Conservation (phyloP, 2,888 invertebrate species). For the Steinernema hermaphroditum region DNA sequence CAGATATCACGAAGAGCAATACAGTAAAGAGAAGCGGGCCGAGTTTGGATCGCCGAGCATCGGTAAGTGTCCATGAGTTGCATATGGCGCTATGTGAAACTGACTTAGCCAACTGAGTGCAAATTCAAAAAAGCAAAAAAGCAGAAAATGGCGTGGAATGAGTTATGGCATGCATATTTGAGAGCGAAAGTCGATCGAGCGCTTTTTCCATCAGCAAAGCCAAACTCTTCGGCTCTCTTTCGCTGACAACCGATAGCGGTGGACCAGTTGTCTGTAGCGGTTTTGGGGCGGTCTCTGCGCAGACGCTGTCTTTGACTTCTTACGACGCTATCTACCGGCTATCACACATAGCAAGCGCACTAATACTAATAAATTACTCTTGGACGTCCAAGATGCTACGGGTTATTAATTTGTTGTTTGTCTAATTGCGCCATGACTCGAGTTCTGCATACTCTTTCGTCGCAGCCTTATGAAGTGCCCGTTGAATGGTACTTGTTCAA, state of each 20-base stretch:
- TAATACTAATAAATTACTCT: slow-evolving; percentile 1
- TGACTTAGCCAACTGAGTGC: background rate
- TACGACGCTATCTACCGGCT: slow-evolving; percentile 19
- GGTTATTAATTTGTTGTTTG: background rate
- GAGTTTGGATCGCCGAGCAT: background rate
- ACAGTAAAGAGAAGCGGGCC: slow-evolving; percentile 47
- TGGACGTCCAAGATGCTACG: background rate
- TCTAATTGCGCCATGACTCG: background rate
- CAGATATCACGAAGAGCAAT: slow-evolving; percentile 58
- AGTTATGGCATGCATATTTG: slow-evolving; percentile 29
- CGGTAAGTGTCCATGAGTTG: no score
- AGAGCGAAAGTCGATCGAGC: slow-evolving; percentile 26
- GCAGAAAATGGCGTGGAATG: slow-evolving; percentile 19
- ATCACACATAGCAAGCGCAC: slow-evolving; percentile 15
- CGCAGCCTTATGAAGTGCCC: slow-evolving; percentile 40
- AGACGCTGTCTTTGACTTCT: slow-evolving; percentile 21
- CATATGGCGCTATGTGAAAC: no score
- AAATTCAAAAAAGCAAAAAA: slow-evolving; percentile 5
- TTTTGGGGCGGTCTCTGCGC: slow-evolving; percentile 27
- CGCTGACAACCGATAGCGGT: slow-evolving; percentile 20
- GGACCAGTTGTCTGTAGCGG: slow-evolving; percentile 31
- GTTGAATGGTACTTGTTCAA: slow-evolving; percentile 40
- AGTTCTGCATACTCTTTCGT: background rate
- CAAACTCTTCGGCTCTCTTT: slow-evolving; percentile 3
- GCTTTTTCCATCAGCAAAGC: background rate